A percentile compares a stretch with the other conserved stretches of the same genome.
These are phyloP conservation scores for Cossypha caffra DNA, from an alignment of 2,797 vertebrate genomes.

Conservation along the genomic window DNA sequence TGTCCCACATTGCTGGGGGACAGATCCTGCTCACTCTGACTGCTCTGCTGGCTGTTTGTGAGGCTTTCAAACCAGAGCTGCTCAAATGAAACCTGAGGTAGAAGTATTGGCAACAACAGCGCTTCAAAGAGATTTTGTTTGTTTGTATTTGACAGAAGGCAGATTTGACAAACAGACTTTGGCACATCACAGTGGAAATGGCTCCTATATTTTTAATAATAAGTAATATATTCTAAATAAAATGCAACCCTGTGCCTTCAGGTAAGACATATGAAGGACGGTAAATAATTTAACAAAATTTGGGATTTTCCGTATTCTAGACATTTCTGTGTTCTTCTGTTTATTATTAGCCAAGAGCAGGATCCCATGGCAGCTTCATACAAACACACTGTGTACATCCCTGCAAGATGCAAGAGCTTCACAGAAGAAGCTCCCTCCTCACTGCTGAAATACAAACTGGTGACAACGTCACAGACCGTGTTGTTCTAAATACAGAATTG, in stretches of 20 bases:
- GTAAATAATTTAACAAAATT: background rate
- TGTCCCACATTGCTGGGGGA: background rate
- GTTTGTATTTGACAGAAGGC: background rate
- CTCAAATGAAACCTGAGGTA: background rate
- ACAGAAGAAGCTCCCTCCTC: background rate
- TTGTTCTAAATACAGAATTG: background rate
- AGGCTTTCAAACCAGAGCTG: background rate
- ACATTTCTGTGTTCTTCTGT: background rate
- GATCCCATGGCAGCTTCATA: background rate
- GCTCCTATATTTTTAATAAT: background rate
- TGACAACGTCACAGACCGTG: background rate
- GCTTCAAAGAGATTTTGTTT: background rate
- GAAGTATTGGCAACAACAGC: background rate
- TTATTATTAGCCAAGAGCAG: background rate
- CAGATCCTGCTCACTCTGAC: background rate
- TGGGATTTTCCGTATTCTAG: background rate
- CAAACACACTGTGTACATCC: background rate
- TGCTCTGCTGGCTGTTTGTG: background rate
- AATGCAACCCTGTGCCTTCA: background rate
- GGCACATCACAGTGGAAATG: background rate
- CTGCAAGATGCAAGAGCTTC: background rate
- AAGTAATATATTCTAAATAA: background rate
- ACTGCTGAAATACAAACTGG: background rate
- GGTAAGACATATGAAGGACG: background rate
- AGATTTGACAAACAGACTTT: background rate